Evolutionary conservation across 2,888 invertebrate genomes (phyloP).

Genomic region (Coleophora deauratella): DNA sequence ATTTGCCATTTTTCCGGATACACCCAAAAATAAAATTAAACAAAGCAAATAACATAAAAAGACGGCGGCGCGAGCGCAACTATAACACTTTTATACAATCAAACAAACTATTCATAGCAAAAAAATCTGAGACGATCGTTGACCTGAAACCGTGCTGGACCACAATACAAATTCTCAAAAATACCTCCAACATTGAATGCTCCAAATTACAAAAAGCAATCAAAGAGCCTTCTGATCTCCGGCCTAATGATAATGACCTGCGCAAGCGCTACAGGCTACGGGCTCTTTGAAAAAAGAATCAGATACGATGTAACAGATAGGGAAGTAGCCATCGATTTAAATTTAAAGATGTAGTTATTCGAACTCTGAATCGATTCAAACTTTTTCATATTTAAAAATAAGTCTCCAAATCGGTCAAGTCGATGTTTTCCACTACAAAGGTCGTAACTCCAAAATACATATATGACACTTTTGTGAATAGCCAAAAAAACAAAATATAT

Average conservation of each 20-base stretch:
- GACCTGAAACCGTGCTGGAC: constrained; percentile 34
- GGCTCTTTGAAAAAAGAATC: constrained; percentile 42
- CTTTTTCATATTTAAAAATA: too few relatives aligned
- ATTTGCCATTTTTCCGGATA: too few relatives aligned
- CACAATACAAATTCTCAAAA: constrained; percentile 48
- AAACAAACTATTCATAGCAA: neutral
- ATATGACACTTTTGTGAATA: too few relatives aligned
- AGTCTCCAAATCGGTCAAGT: too few relatives aligned
- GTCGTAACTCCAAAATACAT: too few relatives aligned
- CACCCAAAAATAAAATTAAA: too few relatives aligned
- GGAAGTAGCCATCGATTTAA: constrained; percentile 30
- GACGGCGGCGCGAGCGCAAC: neutral
- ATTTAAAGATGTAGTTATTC: constrained; percentile 24
- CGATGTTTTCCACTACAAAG: too few relatives aligned
- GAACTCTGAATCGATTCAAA: too few relatives aligned
- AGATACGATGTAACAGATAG: constrained; percentile 54
- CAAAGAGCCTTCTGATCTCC: constrained; percentile 48
- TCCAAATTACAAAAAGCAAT: constrained; percentile 60
- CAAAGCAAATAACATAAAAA: neutral
- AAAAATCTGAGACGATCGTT: constrained; percentile 19
- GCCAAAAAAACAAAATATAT: too few relatives aligned
- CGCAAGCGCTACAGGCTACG: neutral
- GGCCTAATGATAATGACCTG: constrained; percentile 51
- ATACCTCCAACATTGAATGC: constrained; percentile 52
- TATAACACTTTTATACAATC: constrained; percentile 2